A percentile compares a stretch with the other conserved stretches of the same genome.
phyloP scores from a whole-genome alignment of 2,888 invertebrate genomes.

The Apamea epomidion region DNA sequence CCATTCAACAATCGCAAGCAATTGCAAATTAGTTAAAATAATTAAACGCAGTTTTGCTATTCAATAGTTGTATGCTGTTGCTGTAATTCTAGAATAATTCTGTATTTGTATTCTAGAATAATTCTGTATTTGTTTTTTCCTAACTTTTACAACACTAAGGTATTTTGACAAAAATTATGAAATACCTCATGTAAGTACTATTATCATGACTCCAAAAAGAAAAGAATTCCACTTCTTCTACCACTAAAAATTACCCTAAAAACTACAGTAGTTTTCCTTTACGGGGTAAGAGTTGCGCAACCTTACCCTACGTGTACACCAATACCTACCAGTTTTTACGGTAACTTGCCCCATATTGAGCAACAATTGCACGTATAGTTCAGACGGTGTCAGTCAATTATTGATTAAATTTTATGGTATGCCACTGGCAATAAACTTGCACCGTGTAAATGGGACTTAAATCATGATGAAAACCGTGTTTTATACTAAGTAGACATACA shows the following conservation, averaged over 20 bases:
- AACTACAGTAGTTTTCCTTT: background rate
- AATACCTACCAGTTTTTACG: background rate
- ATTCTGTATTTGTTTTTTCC: background rate
- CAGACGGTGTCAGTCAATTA: background rate
- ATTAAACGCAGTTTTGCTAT: background rate
- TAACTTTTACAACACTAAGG: background rate
- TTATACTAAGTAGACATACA: background rate
- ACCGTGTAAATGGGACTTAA: background rate
- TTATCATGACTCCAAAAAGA: background rate
- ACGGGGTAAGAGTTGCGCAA: background rate
- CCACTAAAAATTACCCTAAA: background rate
- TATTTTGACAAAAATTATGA: background rate
- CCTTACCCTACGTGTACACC: background rate
- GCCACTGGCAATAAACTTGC: background rate
- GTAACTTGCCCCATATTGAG: background rate
- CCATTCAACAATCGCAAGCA: background rate
- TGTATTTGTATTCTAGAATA: background rate
- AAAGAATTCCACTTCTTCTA: background rate
- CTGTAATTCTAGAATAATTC: too few species aligned
- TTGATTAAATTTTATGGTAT: background rate
- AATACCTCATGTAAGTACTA: background rate
- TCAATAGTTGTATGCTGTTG: background rate
- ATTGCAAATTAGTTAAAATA: background rate
- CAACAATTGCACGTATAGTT: background rate
- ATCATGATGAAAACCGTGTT: background rate